Base-by-base conservation (phyloP, 2,888 invertebrate genomes). In the Lucinisca nassula region DNA sequence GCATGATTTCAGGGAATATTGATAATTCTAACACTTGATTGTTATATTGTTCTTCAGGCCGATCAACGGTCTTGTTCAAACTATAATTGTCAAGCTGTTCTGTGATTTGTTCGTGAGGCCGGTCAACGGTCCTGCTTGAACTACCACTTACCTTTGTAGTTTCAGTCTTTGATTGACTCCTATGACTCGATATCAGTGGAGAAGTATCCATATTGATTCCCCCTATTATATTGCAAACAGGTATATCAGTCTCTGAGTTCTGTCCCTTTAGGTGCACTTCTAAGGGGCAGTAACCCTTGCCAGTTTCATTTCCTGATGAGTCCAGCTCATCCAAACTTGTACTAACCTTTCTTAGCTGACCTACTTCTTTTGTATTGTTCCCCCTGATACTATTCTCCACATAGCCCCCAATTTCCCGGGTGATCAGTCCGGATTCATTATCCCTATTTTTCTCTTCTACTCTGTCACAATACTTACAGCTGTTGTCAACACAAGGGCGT, bases 401-500 rank as follows among this genome's bases (percentile, higher is more conserved):
- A 21, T 14, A 14, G 8, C 21, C 55, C 55, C 55, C 55, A 17
- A 14, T 55, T 17, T n/a, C 21, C n/a, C 55, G 55, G n/a, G 10
- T 55, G 55, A 55, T 79, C 38, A 30, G 24, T 27, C 37, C 67
- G 0, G 0, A 27, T 37, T 38, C 38, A 2, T 40, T 79, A 32
- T 70, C 32, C 17, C 30, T n/a, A 3, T 30, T n/a, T 24, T 3
- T 70, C n/a, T 30, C 35, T 58, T 80, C 55, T 17, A 74, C 35
- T 55, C 35, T 51, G 17, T 55, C 58, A 37, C 55, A 81, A 55
- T 81, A 74, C 45, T 51, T 79, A 49, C 79, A 79, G 40, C 32
- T 32, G 10, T 72, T 79, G 17, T 72, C 8, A 35, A 58, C 17
- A 51, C 84, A 84, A n/a, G 88, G 85, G 24, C 82, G 12, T 40